A percentile compares a stretch with the other conserved stretches of the same genome.
Conservation (phyloP, 2,888 invertebrate species). For the Cremastobaeus sp. region DNA sequence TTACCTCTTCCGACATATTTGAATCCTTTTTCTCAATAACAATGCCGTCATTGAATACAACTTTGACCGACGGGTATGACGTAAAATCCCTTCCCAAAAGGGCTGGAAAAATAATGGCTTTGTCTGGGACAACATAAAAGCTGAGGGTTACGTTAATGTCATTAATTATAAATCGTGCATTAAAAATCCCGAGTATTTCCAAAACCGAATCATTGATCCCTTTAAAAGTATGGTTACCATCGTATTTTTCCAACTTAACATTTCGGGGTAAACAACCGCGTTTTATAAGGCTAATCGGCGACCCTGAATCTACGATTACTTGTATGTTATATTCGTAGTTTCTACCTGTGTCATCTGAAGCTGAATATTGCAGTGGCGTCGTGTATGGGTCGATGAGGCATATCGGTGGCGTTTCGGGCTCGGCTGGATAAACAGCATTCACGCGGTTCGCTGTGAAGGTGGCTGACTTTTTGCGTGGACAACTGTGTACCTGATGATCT, state of each 20-base stretch:
- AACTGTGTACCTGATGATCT: slow-evolving; percentile 18
- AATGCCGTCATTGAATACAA: too few relatives aligned
- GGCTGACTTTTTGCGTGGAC: slow-evolving; percentile 10
- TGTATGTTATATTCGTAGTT: background rate
- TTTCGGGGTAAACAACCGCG: background rate
- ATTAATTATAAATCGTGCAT: background rate
- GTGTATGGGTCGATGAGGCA: too few relatives aligned
- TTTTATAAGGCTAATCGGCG: background rate
- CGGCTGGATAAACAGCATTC: too few relatives aligned
- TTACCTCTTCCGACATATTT: too few relatives aligned
- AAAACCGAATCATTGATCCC: background rate
- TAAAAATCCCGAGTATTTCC: background rate
- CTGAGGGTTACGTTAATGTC: background rate
- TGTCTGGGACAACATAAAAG: background rate
- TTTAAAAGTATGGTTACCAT: background rate
- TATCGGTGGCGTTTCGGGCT: too few relatives aligned
- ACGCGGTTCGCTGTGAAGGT: too few relatives aligned
- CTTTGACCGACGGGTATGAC: too few relatives aligned
- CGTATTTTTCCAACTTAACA: background rate
- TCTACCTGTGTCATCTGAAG: background rate
- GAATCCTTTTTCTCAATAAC: too few relatives aligned
- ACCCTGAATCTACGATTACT: background rate
- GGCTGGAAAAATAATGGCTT: background rate
- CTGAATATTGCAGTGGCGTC: background rate
- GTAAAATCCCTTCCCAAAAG: background rate